Evolutionary conservation across 1,140 invertebrate genomes (phyloP), one percentile per base, ranked within the genome.

Genomic region (Piezodorus guildinii): DNA sequence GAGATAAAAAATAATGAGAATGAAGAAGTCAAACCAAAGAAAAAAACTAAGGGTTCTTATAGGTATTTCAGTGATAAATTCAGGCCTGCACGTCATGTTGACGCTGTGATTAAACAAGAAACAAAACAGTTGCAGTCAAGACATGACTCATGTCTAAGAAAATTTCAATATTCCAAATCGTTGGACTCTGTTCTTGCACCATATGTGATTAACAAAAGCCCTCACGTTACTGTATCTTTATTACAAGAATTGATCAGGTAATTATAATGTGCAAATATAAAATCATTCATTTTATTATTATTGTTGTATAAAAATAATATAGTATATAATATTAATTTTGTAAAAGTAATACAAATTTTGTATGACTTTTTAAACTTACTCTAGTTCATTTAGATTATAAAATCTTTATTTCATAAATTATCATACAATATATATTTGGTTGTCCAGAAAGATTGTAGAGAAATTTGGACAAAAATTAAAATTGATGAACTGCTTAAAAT

Each of bases 141-240:
- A 71, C 80, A 84, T 73, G 91, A 96, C 71, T 74, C 74, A 21
- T 83, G 80, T 70, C 73, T 96, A 3, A 81, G 87, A 66, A 86
- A 85, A 75, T 94, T 91, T 75, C 79, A 89, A 69, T 91, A 90
- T 74, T 81, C 82, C 0, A 87, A 87, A 79, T 90, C 91, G 8
- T 76, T 96, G 14, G 83, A 90, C 70, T 71, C 74, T 62, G 91
- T 87, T 39, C 72, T 96, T 68, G 70, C 77, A 34, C 77, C 77
- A 30, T 80, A 79, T 69, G 74, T 85, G 14, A 71, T 76, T 14
- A 81, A 78, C 27, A 85, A 83, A 71, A 78, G 76, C 51, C 91
- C 93, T 4, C 85, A 91, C 69, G 77, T 85, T 30, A 88, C 88
- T 3, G 81, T 93, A 54, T 81, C 84, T 60, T 75, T 95, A 5